Conservation (phyloP, 2,888 invertebrate genomes). For the Athalia circularis region DNA sequence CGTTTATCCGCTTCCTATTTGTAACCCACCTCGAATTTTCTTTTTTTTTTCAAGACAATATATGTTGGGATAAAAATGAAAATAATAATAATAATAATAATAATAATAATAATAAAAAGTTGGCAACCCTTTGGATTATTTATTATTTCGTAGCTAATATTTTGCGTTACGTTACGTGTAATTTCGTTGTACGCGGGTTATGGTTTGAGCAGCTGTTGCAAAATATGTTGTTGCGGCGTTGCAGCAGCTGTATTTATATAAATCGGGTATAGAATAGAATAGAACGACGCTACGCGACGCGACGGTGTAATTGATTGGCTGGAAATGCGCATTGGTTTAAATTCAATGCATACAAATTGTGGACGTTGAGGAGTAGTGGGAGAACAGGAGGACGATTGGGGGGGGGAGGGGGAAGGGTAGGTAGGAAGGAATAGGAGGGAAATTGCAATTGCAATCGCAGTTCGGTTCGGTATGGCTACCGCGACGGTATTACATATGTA, state of each 20-base stretch:
- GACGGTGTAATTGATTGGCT: conserved; percentile 25
- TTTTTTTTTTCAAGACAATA: too few species aligned
- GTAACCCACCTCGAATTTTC: too few species aligned
- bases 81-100: too few species aligned
- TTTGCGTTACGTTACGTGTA: too few species aligned
- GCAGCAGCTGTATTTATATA: not conserved
- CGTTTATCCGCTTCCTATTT: too few species aligned
- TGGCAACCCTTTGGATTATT: too few species aligned
- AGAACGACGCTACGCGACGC: not conserved
- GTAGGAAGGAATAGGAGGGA: conserved; percentile 20
- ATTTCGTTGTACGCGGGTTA: not conserved
- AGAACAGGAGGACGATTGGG: conserved; percentile 35
- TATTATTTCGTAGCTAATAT: too few species aligned
- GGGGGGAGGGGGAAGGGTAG: conserved; percentile 32
- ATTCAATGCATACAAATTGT: conserved; percentile 66
- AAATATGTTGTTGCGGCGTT: too few species aligned
- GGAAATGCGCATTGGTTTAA: conserved; percentile 59
- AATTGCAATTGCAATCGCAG: conserved; percentile 51
- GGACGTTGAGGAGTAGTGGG: conserved; percentile 31
- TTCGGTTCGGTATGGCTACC: conserved; percentile 4
- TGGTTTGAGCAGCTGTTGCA: not conserved
- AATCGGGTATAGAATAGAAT: conserved; percentile 7
- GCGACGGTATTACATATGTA: not conserved
- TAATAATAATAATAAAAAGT: too few species aligned
- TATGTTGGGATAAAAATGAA: too few species aligned